Percentiles rank a stretch among this genome's conserved stretches.
phyloP scores from a whole-genome alignment of 2,113 vertebrate genomes.

The Spilogale gracilis region DNA sequence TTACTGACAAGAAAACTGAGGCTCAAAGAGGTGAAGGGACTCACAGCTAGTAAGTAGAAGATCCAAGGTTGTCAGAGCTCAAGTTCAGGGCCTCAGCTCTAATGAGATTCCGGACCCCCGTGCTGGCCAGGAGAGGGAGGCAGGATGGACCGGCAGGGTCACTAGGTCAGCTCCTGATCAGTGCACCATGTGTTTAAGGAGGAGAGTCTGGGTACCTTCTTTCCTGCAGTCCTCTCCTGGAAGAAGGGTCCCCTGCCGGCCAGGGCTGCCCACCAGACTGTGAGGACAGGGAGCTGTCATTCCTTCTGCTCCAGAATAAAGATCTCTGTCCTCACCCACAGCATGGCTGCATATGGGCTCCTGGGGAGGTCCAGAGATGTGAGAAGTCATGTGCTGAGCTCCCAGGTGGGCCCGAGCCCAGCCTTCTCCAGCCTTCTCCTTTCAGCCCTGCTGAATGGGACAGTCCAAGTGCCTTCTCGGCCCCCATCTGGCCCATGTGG shows the following conservation, averaged over 20 bases:
- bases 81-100: not conserved
- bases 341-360: not conserved
- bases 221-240: not conserved
- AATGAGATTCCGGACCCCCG: not conserved
- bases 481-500: not conserved
- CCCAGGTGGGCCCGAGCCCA: not conserved
- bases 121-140: not conserved
- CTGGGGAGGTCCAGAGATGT: not conserved
- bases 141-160: not conserved
- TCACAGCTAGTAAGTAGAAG: not conserved
- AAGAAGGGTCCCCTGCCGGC: not conserved
- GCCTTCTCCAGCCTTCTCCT: not conserved
- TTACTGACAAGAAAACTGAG: constrained; percentile 12
- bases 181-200: not conserved
- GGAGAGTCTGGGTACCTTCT: not conserved
- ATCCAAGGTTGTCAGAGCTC: not conserved
- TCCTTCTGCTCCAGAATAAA: constrained; percentile 28
- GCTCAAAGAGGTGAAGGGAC: not conserved
- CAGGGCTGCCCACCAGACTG: not conserved
- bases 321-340: not conserved
- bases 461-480: not conserved
- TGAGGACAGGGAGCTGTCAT: not conserved
- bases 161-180: not conserved
- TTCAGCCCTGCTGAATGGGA: not conserved
- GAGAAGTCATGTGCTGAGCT: not conserved